Evolutionary conservation across 2,113 vertebrate species (phyloP), one percentile per base, ranked within the genome.

Genomic region (Rhinoderma darwinii): DNA sequence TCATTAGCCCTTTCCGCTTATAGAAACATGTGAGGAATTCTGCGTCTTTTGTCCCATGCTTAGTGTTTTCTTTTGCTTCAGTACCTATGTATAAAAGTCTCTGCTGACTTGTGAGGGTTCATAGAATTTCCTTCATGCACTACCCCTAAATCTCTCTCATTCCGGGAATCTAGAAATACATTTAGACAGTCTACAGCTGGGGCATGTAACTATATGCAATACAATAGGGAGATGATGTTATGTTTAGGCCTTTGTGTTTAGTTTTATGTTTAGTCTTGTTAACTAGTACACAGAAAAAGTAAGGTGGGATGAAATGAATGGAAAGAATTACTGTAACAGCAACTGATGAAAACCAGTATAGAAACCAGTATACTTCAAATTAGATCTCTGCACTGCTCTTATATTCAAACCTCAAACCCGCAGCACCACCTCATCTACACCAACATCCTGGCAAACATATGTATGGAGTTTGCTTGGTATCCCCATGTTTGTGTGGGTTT

Each of bases 11-110:
- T 87, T 87, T 87, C 78, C 30, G 68, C 54, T 82, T 87, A 87
- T 63, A 82, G 86, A 87, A 87, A 81, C 85, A 87, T 63, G 68
- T 81, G 78, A 87, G 70, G 86, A 87, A 87, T 87, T 82, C 68
- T 81, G 63, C 44, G n/a, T 86, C 85, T 72, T 86, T 86, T 86
- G 85, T 86, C 77, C 77, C 18, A 70, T 7, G 50, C 63, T 59
- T 82, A 12, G 41, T 82, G 86, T 87, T 87, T 87, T 87, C 54
- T 86, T 82, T 87, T 75, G 78, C 86, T 47, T 82, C 50, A 87
- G 37, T 82, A 82, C 79, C 54, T 82, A 87, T 87, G 68, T 82
- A 87, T 63, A 82, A 87, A 82, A 51, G 43, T 86, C 44, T 79
- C 51, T 20, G 44, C 44, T 54, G 76, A 50, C 68, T 82, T 81